Evolutionary conservation across 2,888 invertebrate species (phyloP), one percentile per base, ranked within the genome.

Genomic region (Drosophila kambysellisi): DNA sequence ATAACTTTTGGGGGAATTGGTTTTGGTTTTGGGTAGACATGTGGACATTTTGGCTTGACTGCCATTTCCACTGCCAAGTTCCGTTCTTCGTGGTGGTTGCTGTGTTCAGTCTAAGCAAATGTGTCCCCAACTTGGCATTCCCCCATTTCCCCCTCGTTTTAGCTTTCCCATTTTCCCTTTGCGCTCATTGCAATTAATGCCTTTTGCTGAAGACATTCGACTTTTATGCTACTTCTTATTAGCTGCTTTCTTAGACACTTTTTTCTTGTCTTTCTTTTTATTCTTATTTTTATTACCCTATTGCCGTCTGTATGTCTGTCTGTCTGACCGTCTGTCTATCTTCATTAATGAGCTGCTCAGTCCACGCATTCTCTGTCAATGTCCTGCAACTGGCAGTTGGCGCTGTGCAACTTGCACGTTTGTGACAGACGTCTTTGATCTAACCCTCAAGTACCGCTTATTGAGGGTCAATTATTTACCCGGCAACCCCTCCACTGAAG

Each of bases 101-200:
- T 74, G 25, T 25, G 29, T 48, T 60, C 64, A 68, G 71, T 70
- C 79, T 75, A 72, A 69, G 63, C 67, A 81, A 81, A 81, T 78
- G 72, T 78, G 75, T 70, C 61, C 54, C 50, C 60, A 65, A 50
- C 56, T 57, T 76, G 25, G 12, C 48, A n/a, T 17, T 61, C 25
- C 25, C 25, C 25, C 25, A 25, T 53, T 58, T 39, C 11, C 60
- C 17, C 4, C 29, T 9, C 9, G 46, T 43, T 11, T 59, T 41
- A 33, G 7, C 9, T 41, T 54, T 62, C 57, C 9, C 20, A 15
- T 43, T 54, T 53, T 66, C 51, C 25, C 25, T 15, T 68, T 66
- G 48, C 41, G 50, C 57, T 73, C 48, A 64, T 67, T 82, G 85
- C 83, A 81, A 86, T 90, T 88, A 86, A 88, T 86, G 78, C 81